Percentiles rank a stretch among this genome's conserved stretches.
phyloP scores from a whole-genome alignment of 2,797 vertebrate genomes.

The Cephalopachus bancanus region DNA sequence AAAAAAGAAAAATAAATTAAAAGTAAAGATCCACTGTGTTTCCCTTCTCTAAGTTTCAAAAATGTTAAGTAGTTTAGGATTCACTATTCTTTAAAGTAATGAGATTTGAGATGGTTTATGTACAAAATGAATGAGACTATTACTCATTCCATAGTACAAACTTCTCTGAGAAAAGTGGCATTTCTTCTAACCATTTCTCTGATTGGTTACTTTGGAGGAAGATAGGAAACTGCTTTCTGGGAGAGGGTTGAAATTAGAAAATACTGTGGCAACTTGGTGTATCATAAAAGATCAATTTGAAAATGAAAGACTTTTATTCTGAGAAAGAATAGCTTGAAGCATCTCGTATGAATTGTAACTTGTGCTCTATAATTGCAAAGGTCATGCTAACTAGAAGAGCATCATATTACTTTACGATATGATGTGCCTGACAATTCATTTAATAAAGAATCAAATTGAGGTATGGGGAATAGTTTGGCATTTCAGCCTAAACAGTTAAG shows the following conservation, averaged over 20 bases:
- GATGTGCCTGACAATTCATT: not conserved
- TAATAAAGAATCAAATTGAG: not conserved
- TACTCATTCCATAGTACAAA: not conserved
- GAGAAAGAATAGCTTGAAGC: constrained; percentile 9
- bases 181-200: constrained; percentile 34
- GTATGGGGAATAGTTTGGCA: not conserved
- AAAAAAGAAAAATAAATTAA: not conserved
- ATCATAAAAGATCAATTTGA: constrained; percentile 33
- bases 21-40: not conserved
- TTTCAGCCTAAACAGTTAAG: not conserved
- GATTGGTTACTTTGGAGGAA: constrained; percentile 52
- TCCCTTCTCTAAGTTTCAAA: not conserved
- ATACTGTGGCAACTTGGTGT: not conserved
- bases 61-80: not conserved
- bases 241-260: constrained; percentile 32
- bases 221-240: not conserved
- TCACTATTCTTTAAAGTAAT: constrained; percentile 53
- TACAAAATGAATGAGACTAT: not conserved
- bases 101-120: constrained; percentile 52
- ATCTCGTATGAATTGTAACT: not conserved
- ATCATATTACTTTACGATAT: not conserved
- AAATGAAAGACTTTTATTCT: constrained; percentile 57
- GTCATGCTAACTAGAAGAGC: not conserved
- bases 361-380: not conserved
- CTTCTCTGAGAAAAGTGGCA: constrained; percentile 1